Evolutionary conservation across 2,113 vertebrate genomes (phyloP), one percentile per base, ranked within the genome.

Genomic region (Atrichornis clamosus): DNA sequence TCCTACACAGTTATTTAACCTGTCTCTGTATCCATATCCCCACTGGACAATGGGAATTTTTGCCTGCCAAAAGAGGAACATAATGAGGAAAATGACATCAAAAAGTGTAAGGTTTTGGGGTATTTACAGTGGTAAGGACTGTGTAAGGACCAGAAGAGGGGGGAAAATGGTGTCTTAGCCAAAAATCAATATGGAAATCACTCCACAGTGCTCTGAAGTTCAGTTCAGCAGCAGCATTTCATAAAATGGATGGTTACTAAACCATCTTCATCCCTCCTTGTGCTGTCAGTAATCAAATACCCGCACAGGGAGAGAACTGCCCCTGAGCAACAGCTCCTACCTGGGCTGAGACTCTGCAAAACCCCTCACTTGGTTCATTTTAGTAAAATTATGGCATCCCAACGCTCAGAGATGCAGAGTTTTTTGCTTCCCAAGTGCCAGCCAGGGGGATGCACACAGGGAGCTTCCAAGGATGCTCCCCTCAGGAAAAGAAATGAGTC

Each of bases 331-430:
- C 1, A 3, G 32, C 39, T 50, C 50, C 22, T 46, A 33, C 77
- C 35, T 24, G n/a, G 68, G 62, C 46, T 84, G 49, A n/a, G 30
- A 33, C 13, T 18, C 50, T 16, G 4, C 73, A 46, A 9, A 37
- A 7, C 0, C 13, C 26, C 39, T 41, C 23, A 2, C 6, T 49
- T 59, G 9, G 41, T 28, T 56, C 35, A 7, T 26, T 53, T 8
- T 0, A 35, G 55, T 12, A 22, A 52, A 44, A 50, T 52, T 18
- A 3, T 47, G 56, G 59, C 83, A 78, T 30, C 60, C 53, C 75
- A 49, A 6, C 0, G 1, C 64, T n/a, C 6, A 1, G 2, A 23
- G 37, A 10, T 19, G 64, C 16, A 50, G 62, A 74, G 37, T 6
- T 76, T 41, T 23, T 41, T 60, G 50, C 28, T 56, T 47, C 50